phyloP scores from a whole-genome alignment of 1,140 invertebrate species.

The Grapholita molesta region DNA sequence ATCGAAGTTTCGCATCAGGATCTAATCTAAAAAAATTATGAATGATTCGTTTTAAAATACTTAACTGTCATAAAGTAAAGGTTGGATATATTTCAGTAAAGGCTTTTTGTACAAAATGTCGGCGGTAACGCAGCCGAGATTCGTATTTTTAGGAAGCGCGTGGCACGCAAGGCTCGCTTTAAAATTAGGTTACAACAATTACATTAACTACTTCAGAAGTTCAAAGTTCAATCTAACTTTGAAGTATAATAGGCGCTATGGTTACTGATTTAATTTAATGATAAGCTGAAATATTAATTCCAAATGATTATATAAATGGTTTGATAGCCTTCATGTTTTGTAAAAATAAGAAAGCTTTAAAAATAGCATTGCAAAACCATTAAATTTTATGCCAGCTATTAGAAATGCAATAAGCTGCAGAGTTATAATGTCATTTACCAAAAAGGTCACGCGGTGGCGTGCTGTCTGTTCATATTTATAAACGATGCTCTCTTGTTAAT shows the following conservation, averaged over 20 bases:
- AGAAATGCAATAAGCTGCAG: slow-evolving; percentile 14
- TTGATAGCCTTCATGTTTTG: background rate
- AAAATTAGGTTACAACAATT: slow-evolving; percentile 24
- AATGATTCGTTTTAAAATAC: too few species aligned
- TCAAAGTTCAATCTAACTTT: slow-evolving; percentile 16
- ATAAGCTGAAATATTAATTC: background rate
- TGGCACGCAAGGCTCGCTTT: slow-evolving; percentile 20
- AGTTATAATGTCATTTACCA: slow-evolving; percentile 10
- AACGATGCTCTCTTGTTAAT: slow-evolving; percentile 12
- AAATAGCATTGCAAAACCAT: slow-evolving; percentile 8
- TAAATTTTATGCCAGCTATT: slow-evolving; percentile 4
- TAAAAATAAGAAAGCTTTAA: background rate
- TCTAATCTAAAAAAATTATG: too few species aligned
- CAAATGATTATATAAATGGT: background rate
- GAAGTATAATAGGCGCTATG: slow-evolving; percentile 5
- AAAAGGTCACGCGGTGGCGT: slow-evolving; percentile 5
- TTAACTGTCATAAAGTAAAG: too few species aligned
- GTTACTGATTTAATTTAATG: background rate
- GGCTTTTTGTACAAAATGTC: background rate
- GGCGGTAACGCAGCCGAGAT: background rate
- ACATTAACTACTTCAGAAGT: slow-evolving; percentile 14
- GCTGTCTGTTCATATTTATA: slow-evolving; percentile 1
- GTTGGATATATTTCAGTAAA: background rate
- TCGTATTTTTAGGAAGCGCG: slow-evolving; percentile 16
- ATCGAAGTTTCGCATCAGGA: too few species aligned